Evolutionary conservation across 2,113 vertebrate genomes (phyloP).

Genomic region (Mobula birostris): DNA sequence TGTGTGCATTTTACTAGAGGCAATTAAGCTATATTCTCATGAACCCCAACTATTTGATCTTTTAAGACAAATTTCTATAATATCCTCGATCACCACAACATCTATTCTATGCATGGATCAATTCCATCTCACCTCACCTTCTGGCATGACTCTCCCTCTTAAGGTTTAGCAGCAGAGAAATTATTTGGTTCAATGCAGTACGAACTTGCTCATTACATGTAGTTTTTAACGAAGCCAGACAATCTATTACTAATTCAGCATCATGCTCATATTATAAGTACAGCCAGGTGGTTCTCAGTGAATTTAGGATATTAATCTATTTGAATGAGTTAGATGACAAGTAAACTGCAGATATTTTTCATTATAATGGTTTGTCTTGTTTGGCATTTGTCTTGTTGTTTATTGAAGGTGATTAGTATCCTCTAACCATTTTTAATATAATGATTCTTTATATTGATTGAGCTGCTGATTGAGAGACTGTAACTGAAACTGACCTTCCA

Average conservation of each 20-base stretch:
- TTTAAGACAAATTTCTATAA: neutral
- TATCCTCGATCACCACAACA: neutral
- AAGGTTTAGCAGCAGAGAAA: neutral
- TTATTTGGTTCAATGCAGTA: neutral
- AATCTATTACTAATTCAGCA: neutral
- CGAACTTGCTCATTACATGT: neutral
- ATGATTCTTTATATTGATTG: neutral
- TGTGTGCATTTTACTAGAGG: neutral
- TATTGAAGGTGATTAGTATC: neutral
- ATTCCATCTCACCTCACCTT: neutral
- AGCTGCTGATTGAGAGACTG: no score
- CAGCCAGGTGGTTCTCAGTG: neutral
- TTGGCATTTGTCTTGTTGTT: neutral
- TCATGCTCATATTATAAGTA: neutral
- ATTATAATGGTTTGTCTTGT: neutral
- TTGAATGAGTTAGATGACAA: neutral
- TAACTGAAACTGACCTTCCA: neutral
- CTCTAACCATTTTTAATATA: neutral
- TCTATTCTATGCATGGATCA: neutral
- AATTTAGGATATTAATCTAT: neutral
- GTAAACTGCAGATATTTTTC: neutral
- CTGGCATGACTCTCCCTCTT: neutral
- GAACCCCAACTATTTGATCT: neutral
- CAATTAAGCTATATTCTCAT: neutral
- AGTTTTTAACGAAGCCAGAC: slow-evolving; percentile 1